phyloP scores from a whole-genome alignment of 1,140 invertebrate genomes.

The Drosophila sproati region DNA sequence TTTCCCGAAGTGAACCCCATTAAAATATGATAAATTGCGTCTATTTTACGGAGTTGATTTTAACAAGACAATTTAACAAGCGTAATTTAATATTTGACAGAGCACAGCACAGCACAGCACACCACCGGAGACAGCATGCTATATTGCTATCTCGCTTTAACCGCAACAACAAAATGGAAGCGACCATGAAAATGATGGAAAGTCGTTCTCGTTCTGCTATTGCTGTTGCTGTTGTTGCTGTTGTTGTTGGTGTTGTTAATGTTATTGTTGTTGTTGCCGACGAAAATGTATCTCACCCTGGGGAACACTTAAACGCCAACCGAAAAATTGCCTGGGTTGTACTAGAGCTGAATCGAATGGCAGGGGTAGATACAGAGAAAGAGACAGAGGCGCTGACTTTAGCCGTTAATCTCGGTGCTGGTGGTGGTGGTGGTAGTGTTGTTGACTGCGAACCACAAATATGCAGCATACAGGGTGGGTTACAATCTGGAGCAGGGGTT shows the following conservation, averaged over 20 bases:
- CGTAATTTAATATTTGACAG: constrained; percentile 84
- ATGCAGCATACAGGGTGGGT: constrained; percentile 46
- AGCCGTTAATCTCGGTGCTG: constrained; percentile 72
- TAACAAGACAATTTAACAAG: constrained; percentile 84
- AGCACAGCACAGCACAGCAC: constrained; percentile 42
- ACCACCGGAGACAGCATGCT: constrained; percentile 5
- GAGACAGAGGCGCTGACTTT: constrained; percentile 65
- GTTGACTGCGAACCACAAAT: constrained; percentile 44
- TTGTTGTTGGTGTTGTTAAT: background rate
- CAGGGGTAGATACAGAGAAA: background rate
- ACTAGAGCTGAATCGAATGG: constrained; percentile 1
- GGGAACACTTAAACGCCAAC: constrained; percentile 83
- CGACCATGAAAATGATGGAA: constrained; percentile 82
- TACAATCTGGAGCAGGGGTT: constrained; percentile 7
- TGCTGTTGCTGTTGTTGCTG: constrained; percentile 22
- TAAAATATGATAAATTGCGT: constrained; percentile 84
- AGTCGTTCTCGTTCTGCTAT: constrained; percentile 58
- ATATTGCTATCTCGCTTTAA: constrained; percentile 42
- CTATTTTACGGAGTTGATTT: constrained; percentile 84
- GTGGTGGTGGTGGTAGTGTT: constrained; percentile 36
- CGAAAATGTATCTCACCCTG: constrained; percentile 82
- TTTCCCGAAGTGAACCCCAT: constrained; percentile 75
- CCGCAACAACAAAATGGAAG: constrained; percentile 76
- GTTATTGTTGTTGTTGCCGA: constrained; percentile 38
- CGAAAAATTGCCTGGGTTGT: constrained; percentile 74